Percentiles rank a stretch among this genome's conserved stretches.
These are phyloP conservation scores for Alloplasta piceator DNA, from an alignment of 2,888 invertebrate species.

Conservation along the genomic window DNA sequence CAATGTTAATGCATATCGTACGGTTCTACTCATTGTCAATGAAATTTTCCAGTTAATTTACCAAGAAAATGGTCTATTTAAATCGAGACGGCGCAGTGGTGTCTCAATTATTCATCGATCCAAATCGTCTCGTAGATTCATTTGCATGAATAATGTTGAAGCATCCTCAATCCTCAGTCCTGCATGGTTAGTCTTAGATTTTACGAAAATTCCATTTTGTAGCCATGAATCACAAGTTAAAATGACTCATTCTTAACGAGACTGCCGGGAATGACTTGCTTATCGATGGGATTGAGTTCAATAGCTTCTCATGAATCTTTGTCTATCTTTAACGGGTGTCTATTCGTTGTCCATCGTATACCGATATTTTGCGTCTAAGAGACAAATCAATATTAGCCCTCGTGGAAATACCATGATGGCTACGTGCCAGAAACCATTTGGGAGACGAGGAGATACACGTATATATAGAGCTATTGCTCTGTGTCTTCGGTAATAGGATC, in stretches of 20 bases:
- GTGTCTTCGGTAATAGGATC: conserved; percentile 43
- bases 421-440: conserved; percentile 22
- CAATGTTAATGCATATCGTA: neutral
- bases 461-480: neutral
- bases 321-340: conserved; percentile 8
- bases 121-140: conserved; percentile 6
- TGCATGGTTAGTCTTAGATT: no score
- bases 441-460: conserved; percentile 1
- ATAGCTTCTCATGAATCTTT: neutral
- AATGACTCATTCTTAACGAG: no score
- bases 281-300: neutral
- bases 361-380: conserved; percentile 13
- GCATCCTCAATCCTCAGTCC: no score
- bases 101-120: neutral
- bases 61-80: conserved; percentile 9
- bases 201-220: no score
- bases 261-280: neutral
- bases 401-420: conserved; percentile 32
- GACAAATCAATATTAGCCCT: conserved; percentile 49
- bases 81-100: neutral
- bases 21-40: neutral
- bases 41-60: neutral
- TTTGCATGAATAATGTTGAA: neutral
- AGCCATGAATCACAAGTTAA: no score
- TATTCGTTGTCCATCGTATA: neutral